Conservation (phyloP, 2,113 vertebrate species). For the Mesocricetus auratus region DNA sequence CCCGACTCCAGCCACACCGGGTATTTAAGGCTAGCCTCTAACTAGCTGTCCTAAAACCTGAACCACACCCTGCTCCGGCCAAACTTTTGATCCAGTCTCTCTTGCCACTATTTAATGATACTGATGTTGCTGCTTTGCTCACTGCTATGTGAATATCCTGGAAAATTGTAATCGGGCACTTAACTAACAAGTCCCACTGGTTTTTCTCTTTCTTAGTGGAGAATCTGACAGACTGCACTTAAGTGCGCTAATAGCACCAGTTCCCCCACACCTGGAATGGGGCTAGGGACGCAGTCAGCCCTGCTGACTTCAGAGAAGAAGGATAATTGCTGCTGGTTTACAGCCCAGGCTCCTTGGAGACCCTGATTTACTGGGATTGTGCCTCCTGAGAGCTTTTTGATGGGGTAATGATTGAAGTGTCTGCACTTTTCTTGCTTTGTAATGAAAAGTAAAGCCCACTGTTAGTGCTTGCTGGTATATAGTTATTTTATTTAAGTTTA, state of each 20-base stretch:
- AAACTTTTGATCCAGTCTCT: not conserved
- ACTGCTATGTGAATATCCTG: not conserved
- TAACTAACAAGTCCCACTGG: slow-evolving; percentile 61
- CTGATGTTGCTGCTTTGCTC: not conserved
- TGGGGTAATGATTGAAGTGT: not conserved
- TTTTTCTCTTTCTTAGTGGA: slow-evolving; percentile 37
- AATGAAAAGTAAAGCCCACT: slow-evolving; percentile 48
- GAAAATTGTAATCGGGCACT: slow-evolving; percentile 45
- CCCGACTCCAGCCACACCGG: not conserved
- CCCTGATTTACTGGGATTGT: not conserved
- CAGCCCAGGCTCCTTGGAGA: not conserved
- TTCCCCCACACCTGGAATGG: not conserved
- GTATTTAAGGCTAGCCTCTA: not conserved
- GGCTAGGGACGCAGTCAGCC: not conserved
- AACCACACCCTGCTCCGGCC: not conserved
- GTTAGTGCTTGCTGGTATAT: not conserved
- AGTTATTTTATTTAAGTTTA: slow-evolving; percentile 50
- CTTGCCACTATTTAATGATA: not conserved
- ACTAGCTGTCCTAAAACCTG: not conserved
- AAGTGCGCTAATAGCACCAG: not conserved
- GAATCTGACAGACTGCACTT: not conserved
- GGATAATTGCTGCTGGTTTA: not conserved
- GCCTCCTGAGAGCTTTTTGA: not conserved
- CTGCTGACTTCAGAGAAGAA: slow-evolving; percentile 12
- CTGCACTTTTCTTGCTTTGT: slow-evolving; percentile 41